Conservation (phyloP, 2,113 vertebrate species). For the Eretmochelys imbricata region DNA sequence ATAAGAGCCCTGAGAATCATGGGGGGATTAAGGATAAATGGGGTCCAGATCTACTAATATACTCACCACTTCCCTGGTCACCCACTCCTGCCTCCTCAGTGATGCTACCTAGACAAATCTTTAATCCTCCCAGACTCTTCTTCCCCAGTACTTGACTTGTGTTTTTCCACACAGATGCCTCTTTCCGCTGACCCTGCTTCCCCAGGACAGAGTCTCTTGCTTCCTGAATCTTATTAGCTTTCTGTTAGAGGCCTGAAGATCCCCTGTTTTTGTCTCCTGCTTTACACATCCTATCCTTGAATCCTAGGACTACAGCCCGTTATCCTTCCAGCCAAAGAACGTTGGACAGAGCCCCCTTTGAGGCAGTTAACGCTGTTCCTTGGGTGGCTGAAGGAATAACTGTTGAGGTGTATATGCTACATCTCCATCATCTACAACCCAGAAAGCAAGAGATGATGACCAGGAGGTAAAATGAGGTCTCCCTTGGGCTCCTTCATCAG, state of each 20-base stretch:
- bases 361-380: not conserved
- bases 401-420: not conserved
- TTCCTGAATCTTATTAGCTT: not conserved
- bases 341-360: not conserved
- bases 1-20: accelerated
- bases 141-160: not conserved
- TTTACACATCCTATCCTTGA: not conserved
- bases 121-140: not conserved
- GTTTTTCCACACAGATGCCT: not conserved
- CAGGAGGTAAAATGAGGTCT: not conserved
- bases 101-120: not conserved
- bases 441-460: not conserved
- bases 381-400: not conserved
- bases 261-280: not conserved
- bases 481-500: not conserved
- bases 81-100: too few species aligned
- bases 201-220: not conserved
- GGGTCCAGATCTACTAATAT: not conserved
- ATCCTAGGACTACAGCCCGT: not conserved
- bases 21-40: accelerated
- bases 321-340: not conserved
- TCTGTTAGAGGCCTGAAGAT: not conserved
- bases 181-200: not conserved
- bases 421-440: not conserved
- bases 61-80: not conserved